A percentile compares a stretch with the other conserved stretches of the same genome.
Conservation (phyloP, 2,113 vertebrate species). For the Amia ocellicauda region DNA sequence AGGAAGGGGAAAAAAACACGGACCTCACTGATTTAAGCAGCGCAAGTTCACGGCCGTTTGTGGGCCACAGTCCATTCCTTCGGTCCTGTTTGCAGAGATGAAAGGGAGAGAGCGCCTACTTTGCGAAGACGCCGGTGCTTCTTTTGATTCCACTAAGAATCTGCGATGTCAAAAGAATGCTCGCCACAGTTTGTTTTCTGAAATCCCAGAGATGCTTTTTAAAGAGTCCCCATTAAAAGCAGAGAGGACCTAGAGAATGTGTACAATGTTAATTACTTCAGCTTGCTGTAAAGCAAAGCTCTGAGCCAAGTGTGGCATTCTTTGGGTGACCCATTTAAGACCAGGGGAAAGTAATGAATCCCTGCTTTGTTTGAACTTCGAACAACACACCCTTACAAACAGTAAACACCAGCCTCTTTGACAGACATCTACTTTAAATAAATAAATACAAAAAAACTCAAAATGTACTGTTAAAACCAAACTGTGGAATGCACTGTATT, state of each 20-base stretch:
- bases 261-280: constrained; percentile 43
- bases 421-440: constrained; percentile 4
- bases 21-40: constrained; percentile 57
- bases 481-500: background rate
- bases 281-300: constrained; percentile 37
- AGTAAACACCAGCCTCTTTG: constrained; percentile 25
- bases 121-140: constrained; percentile 15
- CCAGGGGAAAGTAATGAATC: constrained; percentile 18
- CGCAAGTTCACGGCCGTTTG: constrained; percentile 56
- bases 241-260: constrained; percentile 29
- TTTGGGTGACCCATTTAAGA: constrained; percentile 29
- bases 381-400: constrained; percentile 29
- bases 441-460: background rate
- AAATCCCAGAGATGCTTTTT: constrained; percentile 43
- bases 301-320: constrained; percentile 22
- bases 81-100: constrained; percentile 53
- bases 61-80: constrained; percentile 57
- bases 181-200: constrained; percentile 46
- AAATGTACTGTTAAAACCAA: background rate
- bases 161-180: constrained; percentile 45
- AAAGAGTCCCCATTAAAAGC: constrained; percentile 36
- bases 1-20: constrained; percentile 36
- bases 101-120: constrained; percentile 57
- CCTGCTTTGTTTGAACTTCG: constrained; percentile 32
- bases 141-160: constrained; percentile 49